Evolutionary conservation across 2,888 invertebrate species (phyloP).

Genomic region (Drosophila eohydei): DNA sequence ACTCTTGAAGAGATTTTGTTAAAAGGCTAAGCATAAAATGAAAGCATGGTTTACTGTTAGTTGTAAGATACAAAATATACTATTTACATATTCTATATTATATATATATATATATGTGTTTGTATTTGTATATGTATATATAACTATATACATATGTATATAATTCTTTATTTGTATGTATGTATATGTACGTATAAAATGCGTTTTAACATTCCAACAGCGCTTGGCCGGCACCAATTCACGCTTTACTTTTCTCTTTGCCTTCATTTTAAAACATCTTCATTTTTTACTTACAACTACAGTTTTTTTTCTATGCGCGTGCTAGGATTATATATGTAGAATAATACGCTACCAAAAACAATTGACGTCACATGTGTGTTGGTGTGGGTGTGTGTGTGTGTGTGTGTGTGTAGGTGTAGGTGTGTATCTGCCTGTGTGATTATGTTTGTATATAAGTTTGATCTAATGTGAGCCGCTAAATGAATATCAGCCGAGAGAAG

Average conservation of each 20-base stretch:
- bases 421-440: slow-evolving; percentile 2
- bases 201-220: slow-evolving; percentile 39
- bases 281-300: slow-evolving; percentile 57
- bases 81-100: slow-evolving; percentile 19
- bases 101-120: slow-evolving; percentile 50
- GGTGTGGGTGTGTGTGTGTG: background rate
- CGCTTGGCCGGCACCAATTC: slow-evolving; percentile 39
- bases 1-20: background rate
- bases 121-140: slow-evolving; percentile 30
- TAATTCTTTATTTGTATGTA: slow-evolving; percentile 35
- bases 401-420: background rate
- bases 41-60: slow-evolving; percentile 21
- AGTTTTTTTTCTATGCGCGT: slow-evolving; percentile 35
- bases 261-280: slow-evolving; percentile 22
- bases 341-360: slow-evolving; percentile 38
- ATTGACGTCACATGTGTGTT: slow-evolving; percentile 39
- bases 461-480: slow-evolving; percentile 17
- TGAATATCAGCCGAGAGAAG: slow-evolving; percentile 26
- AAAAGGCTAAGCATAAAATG: slow-evolving; percentile 14
- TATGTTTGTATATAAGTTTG: slow-evolving; percentile 12
- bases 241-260: slow-evolving; percentile 15
- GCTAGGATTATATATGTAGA: slow-evolving; percentile 25
- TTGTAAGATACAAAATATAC: slow-evolving; percentile 30
- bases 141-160: slow-evolving; percentile 37
- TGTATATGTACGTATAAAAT: slow-evolving; percentile 52